A percentile compares a stretch with the other conserved stretches of the same genome.
Conservation (phyloP, 1,140 invertebrate species). For the Cecropterus lyciades region DNA sequence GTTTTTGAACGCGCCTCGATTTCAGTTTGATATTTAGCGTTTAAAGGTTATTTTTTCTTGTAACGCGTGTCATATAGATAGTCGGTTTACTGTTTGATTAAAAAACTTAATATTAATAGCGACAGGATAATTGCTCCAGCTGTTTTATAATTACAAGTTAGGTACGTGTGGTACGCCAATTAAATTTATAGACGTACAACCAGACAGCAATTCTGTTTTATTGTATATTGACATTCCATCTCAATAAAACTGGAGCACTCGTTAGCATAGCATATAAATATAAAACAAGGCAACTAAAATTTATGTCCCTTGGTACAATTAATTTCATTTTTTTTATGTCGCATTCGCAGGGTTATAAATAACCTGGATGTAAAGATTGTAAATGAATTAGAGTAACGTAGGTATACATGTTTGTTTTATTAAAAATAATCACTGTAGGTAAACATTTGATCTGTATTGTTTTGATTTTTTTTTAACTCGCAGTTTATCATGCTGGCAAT, state of each 20-base stretch:
- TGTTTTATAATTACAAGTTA: conserved; percentile 20
- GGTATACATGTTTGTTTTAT: too few species aligned
- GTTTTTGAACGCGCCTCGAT: conserved; percentile 58
- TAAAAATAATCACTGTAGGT: too few species aligned
- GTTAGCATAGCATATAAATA: conserved; percentile 4
- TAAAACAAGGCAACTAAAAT: conserved; percentile 4
- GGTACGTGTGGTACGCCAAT: neutral
- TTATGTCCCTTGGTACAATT: conserved; percentile 10
- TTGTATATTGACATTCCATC: too few species aligned
- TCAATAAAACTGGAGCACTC: conserved; percentile 5
- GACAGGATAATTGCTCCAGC: conserved; percentile 24
- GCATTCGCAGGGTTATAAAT: conserved; percentile 20
- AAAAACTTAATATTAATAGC: conserved; percentile 20
- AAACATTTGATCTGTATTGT: too few species aligned
- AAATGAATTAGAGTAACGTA: neutral
- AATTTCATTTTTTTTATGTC: conserved; percentile 6
- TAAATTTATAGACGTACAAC: neutral
- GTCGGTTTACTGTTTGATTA: conserved; percentile 32
- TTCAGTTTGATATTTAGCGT: conserved; percentile 48
- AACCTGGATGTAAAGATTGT: neutral
- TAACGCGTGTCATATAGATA: conserved; percentile 19
- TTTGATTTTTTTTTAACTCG: too few species aligned
- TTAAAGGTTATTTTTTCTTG: conserved; percentile 32
- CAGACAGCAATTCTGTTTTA: neutral
- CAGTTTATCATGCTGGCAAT: too few species aligned